A percentile compares a stretch with the other conserved stretches of the same genome.
phyloP scores from a whole-genome alignment of 1,140 invertebrate genomes.

The Hormaphis cornu region DNA sequence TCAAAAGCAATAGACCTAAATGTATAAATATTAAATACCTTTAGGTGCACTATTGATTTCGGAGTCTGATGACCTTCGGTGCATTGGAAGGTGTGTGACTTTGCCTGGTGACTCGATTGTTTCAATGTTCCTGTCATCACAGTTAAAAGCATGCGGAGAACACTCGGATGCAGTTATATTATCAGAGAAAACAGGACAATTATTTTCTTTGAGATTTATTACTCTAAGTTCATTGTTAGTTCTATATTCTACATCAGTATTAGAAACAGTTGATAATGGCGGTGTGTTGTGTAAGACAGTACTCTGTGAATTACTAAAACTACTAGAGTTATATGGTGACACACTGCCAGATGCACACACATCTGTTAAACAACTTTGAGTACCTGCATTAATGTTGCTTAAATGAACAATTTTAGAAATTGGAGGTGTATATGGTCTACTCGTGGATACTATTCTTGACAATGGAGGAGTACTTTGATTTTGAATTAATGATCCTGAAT shows the following conservation, averaged over 20 bases:
- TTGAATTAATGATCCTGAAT: constrained; percentile 2
- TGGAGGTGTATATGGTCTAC: background rate
- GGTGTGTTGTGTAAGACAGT: constrained; percentile 24
- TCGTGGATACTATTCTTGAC: background rate
- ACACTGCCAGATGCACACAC: constrained; percentile 1
- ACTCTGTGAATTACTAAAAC: constrained; percentile 31
- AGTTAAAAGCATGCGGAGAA: constrained; percentile 33
- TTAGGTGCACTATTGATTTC: constrained; percentile 85
- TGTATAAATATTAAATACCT: constrained; percentile 53
- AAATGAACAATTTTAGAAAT: constrained; percentile 21
- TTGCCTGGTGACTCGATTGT: constrained; percentile 22
- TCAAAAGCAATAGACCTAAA: background rate
- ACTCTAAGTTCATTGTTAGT: constrained; percentile 26
- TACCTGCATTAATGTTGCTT: constrained; percentile 9
- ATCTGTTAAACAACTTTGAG: constrained; percentile 17
- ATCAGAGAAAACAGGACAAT: constrained; percentile 22
- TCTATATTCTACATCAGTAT: constrained; percentile 22
- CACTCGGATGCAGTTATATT: constrained; percentile 29
- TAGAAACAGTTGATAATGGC: background rate
- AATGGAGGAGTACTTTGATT: background rate
- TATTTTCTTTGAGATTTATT: constrained; percentile 27
- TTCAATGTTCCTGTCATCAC: constrained; percentile 19
- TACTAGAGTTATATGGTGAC: constrained; percentile 26
- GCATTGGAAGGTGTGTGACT: constrained; percentile 23
- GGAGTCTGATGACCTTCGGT: constrained; percentile 78